These are phyloP conservation scores for Hylomyscus alleni DNA, from an alignment of 2,797 vertebrate genomes.

Conservation along the genomic window DNA sequence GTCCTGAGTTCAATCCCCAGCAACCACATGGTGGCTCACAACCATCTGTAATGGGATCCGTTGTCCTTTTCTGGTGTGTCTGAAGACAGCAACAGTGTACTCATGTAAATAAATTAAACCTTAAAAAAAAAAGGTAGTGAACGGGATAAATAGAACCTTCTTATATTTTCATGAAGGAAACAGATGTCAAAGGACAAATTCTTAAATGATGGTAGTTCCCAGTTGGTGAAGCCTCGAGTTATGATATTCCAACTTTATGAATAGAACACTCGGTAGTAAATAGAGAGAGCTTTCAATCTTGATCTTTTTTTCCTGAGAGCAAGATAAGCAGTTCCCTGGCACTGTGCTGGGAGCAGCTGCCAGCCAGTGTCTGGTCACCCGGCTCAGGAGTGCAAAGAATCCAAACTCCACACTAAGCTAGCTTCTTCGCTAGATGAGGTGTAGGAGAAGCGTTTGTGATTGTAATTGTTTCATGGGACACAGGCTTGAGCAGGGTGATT, in stretches of 20 bases:
- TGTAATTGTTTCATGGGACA: background rate
- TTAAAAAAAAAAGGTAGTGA: background rate
- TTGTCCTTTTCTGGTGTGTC: too few species aligned
- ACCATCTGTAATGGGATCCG: too few species aligned
- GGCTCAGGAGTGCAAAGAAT: background rate
- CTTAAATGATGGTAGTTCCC: background rate
- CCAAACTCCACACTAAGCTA: background rate
- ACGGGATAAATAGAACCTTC: background rate
- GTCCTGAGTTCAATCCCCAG: too few species aligned
- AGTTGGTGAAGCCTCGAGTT: background rate
- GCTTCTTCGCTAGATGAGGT: background rate
- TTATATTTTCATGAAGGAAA: background rate
- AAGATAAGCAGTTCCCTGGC: background rate
- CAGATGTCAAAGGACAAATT: constrained; percentile 9
- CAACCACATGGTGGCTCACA: too few species aligned
- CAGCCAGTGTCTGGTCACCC: background rate
- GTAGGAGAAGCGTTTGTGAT: background rate
- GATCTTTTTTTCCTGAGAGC: background rate
- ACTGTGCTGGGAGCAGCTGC: background rate
- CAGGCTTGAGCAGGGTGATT: background rate
- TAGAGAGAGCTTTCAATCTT: background rate
- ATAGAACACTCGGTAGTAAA: too few species aligned
- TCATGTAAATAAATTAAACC: too few species aligned
- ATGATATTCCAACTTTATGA: background rate
- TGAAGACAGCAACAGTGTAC: too few species aligned